Base-by-base conservation (phyloP, 1,140 invertebrate species). In the Episyrphus balteatus region DNA sequence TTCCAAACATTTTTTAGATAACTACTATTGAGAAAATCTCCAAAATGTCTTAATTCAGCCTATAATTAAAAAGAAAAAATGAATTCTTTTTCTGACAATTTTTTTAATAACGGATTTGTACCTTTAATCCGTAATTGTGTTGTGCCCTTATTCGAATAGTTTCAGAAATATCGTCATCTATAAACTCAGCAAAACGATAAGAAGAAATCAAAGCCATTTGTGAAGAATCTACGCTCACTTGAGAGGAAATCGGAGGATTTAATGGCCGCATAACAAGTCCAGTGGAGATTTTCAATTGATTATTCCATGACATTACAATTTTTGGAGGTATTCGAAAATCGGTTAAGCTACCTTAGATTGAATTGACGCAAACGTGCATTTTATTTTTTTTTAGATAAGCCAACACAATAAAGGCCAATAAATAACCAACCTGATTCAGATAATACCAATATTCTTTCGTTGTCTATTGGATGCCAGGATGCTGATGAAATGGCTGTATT, bases 61-160 rank as follows among this genome's bases (percentile, higher is more conserved):
- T 26, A n/a, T n/a, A n/a, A 10, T 34, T 37, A 37, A 37, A 37
- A 14, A 3, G 13, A 37, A 26, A 26, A 26, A 26, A 5, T 26
- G 8, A 5, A 26, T 26, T 26, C 21, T 26, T 26, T 26, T 8
- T 26, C 21, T 8, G n/a, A n/a, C n/a, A n/a, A n/a, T n/a, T 26
- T 5, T 26, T 26, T 26, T 26, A 26, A 8, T 5, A 26, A 26
- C 21, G 3, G 3, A 8, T 26, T 8, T 26, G 8, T 68, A 84
- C 84, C 70, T 86, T 76, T 47, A 90, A 72, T 2, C 89, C 88
- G 73, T 92, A 92, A 51, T 83, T 79, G 10, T 73, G 70, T 26
- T 74, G 56, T n/a, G 86, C 86, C 51, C 88, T 71, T 46, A 70
- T 66, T 59, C 81, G 82, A 56, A 89, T 89, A 54, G 76, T 72